A percentile compares a stretch with the other conserved stretches of the same genome.
Conservation (phyloP, 2,797 vertebrate genomes). For the Diplodus puntazzo region DNA sequence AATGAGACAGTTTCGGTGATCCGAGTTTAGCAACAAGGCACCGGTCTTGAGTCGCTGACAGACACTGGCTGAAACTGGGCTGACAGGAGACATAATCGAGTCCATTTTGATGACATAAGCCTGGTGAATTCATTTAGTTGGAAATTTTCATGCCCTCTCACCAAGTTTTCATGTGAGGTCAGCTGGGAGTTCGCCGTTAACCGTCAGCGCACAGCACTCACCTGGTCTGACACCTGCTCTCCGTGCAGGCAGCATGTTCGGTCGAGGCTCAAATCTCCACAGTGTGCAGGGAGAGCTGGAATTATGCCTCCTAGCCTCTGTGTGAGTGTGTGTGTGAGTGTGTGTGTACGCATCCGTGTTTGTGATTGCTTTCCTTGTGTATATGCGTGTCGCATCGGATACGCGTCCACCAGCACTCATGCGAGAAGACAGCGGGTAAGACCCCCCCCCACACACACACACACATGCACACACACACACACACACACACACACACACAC, state of each 20-base stretch:
- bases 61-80: constrained; percentile 36
- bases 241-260: constrained; percentile 57
- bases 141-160: constrained; percentile 22
- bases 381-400: constrained; percentile 57
- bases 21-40: constrained; percentile 37
- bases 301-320: constrained; percentile 33
- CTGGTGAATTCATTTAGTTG: constrained; percentile 40
- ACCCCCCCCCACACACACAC: constrained; percentile 5
- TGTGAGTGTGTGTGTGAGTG: constrained; percentile 17
- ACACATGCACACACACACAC: background rate
- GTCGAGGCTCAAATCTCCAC: constrained; percentile 46
- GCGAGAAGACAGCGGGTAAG: constrained; percentile 66
- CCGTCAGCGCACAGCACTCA: constrained; percentile 41
- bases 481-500: background rate
- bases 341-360: constrained; percentile 35
- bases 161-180: constrained; percentile 46
- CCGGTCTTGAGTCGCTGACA: constrained; percentile 39
- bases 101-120: constrained; percentile 60
- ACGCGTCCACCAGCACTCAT: constrained; percentile 58
- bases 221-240: constrained; percentile 71
- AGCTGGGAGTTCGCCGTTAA: constrained; percentile 47
- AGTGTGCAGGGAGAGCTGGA: constrained; percentile 43
- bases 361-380: constrained; percentile 54
- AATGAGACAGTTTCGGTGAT: constrained; percentile 23
- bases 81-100: constrained; percentile 68